Base-by-base conservation (phyloP, 2,888 invertebrate genomes). In the Drosophila falleni region DNA sequence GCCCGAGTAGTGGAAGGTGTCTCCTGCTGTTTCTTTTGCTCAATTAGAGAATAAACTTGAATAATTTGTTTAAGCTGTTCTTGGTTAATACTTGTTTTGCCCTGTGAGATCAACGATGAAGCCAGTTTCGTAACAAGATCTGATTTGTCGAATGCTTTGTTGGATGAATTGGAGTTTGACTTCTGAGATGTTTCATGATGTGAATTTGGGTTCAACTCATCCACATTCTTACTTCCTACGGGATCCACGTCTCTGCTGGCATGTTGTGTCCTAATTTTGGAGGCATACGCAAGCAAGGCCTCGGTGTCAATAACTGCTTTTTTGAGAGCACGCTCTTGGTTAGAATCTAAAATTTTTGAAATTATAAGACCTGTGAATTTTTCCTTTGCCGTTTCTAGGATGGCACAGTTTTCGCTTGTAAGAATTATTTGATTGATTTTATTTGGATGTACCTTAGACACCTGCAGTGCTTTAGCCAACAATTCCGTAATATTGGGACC, bases 71-170 rank as follows among this genome's bases (percentile, higher is more conserved):
- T 96, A 31, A 97, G 92, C 89, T 97, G 96, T 55, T 95, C 95
- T 54, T 96, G 95, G 6, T 96, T 95, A 10, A 97, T 96, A 91
- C 97, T 96, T 0, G 96, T 96, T 92, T 96, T 96, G 33, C 97
- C 97, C 92, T 97, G 96, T 3, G 96, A 95, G 11, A 96, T 93
- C n/a, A 97, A 93, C 11, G 96, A 96, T 0, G 95, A 94, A 23
- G 96, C 96, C 53, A 96, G 94, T 90, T 97, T 96, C 1, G 95
- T 95, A 46, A 96, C 96, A 39, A 94, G 93, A 15, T 95, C 94
- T 0, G 90, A 84, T 91, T 92, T 89, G 77, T 93, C 92, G 88
- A 15, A 9, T 8, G 51, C 54, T 26, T 81, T 59, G 2, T 26
- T 19, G 1, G 35, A 15, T 10, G 5, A 5, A 39, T 42, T 61